These are phyloP conservation scores for Ctenochaetus hawaiiensis DNA, from an alignment of 2,797 vertebrate species.

Conservation along the genomic window DNA sequence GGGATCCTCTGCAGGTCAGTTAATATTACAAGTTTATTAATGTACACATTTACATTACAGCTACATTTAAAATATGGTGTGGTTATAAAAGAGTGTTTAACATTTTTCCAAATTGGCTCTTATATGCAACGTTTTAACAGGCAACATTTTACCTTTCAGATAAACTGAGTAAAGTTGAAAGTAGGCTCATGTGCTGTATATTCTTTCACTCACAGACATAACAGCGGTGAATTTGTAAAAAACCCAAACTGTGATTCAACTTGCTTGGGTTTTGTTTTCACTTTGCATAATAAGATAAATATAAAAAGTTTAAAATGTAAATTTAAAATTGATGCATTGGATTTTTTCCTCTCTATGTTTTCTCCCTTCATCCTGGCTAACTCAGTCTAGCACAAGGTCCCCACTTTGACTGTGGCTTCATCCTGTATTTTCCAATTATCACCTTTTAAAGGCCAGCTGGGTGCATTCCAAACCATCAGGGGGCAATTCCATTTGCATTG, in stretches of 20 bases:
- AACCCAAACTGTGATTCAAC: background rate
- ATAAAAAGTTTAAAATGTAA: background rate
- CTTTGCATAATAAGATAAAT: slow-evolving; percentile 9
- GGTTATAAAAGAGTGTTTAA: no score
- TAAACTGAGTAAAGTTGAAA: no score
- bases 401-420: slow-evolving; percentile 95
- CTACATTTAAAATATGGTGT: no score
- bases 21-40: no score
- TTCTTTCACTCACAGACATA: background rate
- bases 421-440: slow-evolving; percentile 99
- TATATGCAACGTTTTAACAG: no score
- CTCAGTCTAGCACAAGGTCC: slow-evolving; percentile 90
- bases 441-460: slow-evolving; percentile 99
- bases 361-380: slow-evolving; percentile 69
- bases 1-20: no score
- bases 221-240: background rate
- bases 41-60: no score
- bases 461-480: slow-evolving; percentile 98
- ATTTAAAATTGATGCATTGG: background rate
- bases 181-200: background rate
- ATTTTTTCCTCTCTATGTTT: slow-evolving; percentile 10
- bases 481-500: slow-evolving; percentile 99
- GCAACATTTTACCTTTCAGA: no score
- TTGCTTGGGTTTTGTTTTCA: background rate
- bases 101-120: no score